A percentile compares a stretch with the other conserved stretches of the same genome.
phyloP scores from a whole-genome alignment of 2,888 invertebrate genomes.

The Pogonocherus hispidulus region DNA sequence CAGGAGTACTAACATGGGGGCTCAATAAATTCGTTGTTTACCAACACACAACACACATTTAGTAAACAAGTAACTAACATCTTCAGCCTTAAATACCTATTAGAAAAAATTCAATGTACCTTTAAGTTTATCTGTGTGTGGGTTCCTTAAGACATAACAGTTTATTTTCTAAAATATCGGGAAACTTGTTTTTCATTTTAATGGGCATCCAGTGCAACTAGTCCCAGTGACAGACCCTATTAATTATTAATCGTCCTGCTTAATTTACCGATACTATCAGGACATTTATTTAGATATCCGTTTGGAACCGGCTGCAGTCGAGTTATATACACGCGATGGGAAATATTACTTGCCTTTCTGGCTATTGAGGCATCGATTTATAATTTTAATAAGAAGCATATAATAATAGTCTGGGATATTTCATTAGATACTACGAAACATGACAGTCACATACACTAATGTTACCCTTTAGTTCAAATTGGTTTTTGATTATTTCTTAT shows the following conservation, averaged over 20 bases:
- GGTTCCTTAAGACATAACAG: not conserved
- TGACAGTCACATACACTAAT: no score
- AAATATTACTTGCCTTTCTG: not conserved
- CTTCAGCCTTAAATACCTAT: no score
- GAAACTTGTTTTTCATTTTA: conserved; percentile 20
- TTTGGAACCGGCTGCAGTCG: not conserved
- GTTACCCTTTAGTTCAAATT: no score
- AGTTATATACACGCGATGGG: not conserved
- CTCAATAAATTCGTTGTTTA: no score
- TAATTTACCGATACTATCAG: not conserved
- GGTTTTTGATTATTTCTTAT: no score
- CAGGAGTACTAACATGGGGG: no score
- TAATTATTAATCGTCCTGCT: conserved; percentile 23
- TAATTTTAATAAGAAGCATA: not conserved
- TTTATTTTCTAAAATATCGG: not conserved
- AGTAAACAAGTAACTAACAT: no score
- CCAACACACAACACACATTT: no score
- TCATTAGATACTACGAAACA: no score
- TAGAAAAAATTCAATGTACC: no score
- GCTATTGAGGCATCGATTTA: not conserved
- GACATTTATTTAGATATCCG: not conserved
- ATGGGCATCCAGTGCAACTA: conserved; percentile 37
- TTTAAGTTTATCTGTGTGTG: no score
- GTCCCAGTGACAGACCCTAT: conserved; percentile 24
- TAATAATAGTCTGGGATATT: no score